Conservation (phyloP, 2,797 vertebrate species). For the Heterohyrax brucei region DNA sequence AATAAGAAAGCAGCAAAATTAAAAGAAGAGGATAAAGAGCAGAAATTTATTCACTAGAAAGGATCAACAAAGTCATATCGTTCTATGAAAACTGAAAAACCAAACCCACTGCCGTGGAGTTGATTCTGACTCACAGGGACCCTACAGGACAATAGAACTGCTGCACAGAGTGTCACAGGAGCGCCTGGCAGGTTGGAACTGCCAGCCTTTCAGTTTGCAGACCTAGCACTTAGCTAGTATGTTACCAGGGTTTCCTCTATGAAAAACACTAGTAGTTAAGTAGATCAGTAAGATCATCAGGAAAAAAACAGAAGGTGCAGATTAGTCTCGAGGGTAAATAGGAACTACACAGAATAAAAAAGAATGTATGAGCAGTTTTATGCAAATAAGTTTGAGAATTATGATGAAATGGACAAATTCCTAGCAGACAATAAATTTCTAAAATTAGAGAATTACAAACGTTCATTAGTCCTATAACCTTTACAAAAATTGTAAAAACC, state of each 20-base stretch:
- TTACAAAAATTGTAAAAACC: constrained; percentile 18
- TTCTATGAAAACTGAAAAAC: not conserved
- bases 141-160: no score
- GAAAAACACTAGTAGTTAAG: not conserved
- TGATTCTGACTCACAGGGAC: no score
- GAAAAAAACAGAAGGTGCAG: not conserved
- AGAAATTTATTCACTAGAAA: not conserved
- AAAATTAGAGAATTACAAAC: constrained; percentile 8
- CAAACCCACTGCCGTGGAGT: no score
- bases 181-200: no score
- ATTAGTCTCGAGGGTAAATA: not conserved
- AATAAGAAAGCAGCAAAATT: not conserved
- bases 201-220: no score
- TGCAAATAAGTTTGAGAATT: not conserved
- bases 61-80: not conserved
- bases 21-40: not conserved
- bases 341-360: not conserved
- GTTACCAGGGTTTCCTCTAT: not conserved
- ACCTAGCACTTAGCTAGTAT: no score
- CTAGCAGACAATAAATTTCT: not conserved
- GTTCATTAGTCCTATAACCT: not conserved
- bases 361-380: not conserved
- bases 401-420: not conserved
- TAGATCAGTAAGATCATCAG: not conserved
- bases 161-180: no score